Base-by-base conservation (phyloP, 2,113 vertebrate genomes). In the Cairina moschata region DNA sequence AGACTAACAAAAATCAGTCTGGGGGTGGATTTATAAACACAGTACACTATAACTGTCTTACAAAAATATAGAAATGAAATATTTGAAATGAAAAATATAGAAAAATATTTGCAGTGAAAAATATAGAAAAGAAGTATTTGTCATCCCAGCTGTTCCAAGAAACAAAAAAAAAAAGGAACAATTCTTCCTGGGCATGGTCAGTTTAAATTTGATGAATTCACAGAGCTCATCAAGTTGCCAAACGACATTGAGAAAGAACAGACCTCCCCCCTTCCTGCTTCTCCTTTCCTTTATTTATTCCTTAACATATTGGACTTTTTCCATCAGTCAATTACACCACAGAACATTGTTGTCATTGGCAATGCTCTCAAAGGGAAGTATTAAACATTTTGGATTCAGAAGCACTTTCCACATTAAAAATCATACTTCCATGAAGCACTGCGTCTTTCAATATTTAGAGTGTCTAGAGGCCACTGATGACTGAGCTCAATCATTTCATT, bases 231-330 rank as follows among this genome's bases (percentile, higher is more conserved):
- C 93, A 87, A 20, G 17, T 73, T 95, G 78, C 78, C 78, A 93
- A 96, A 87, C 48, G 72, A 93, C 74, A 68, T 29, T 92, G 96
- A 97, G 69, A 96, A 96, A 96, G 83, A 96, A 55, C 91, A 97
- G 88, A 93, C 50, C 67, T 58, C 25, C 14, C 13, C 9, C 4
- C 12, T 83, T 83, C 29, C 15, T 62, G 60, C 26, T 16, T 74
- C 48, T 92, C 26, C 40, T 83, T 91, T 85, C 40, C 85, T 38
- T 74, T 71, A 36, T 44, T 72, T 18, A 17, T 86, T 94, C 79
- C 68, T 92, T 89, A 84, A 93, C 63, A 52, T 65, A 55, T 48
- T 68, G 66, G 72, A 67, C 28, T 18, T 96, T 77, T 87, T 75
- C 65, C 77, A 83, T 84, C 72, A 93, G 60, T 71, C 90, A 77